Base-by-base conservation (phyloP, 2,888 invertebrate species). In the Hydrotaea diabolus region DNA sequence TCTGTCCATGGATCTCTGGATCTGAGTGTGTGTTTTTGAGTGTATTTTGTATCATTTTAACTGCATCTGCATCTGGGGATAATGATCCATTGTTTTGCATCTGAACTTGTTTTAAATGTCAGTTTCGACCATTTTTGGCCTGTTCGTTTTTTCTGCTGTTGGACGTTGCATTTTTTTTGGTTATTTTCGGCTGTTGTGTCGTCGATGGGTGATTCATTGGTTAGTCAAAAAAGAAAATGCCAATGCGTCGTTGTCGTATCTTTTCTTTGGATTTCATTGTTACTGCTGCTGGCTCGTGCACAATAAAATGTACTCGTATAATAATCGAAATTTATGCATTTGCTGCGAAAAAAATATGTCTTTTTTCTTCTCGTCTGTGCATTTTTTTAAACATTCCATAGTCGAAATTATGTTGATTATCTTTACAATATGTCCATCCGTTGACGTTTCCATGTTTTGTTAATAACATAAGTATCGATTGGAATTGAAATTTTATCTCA, bases 41-140 rank as follows among this genome's bases (percentile, higher is more conserved):
- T 71, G 66, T 39, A 78, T 64, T 55, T 57, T 80, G 77, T 83
- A 82, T 80, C 77, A 78, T 80, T 66, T 66, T 72, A 80, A 77
- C 79, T 74, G 77, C 78, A 83, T 89, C 87, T 79, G 86, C 87
- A 87, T 88, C 88, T 87, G 90, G 88, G 90, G 90, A 91, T 91
- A 91, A 91, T 91, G 90, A 91, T 91, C 90, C 90, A 91, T 91
- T 91, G 90, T 91, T 85, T 91, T 90, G 91, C 89, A 91, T 90
- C 89, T 90, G 90, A 90, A 89, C 90, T 91, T 90, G 91, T 90
- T 90, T 90, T 89, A 90, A 90, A 91, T 90, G 90, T 88, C 88
- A 83, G 82, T 74, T 82, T 77, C 76, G 82, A 80, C 88, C 87
- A 87, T 86, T 87, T 87, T 86, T 85, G 87, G 88, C 72, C 11